Evolutionary conservation across 1,140 invertebrate genomes (phyloP).

Genomic region (Lasaia peninsularis): DNA sequence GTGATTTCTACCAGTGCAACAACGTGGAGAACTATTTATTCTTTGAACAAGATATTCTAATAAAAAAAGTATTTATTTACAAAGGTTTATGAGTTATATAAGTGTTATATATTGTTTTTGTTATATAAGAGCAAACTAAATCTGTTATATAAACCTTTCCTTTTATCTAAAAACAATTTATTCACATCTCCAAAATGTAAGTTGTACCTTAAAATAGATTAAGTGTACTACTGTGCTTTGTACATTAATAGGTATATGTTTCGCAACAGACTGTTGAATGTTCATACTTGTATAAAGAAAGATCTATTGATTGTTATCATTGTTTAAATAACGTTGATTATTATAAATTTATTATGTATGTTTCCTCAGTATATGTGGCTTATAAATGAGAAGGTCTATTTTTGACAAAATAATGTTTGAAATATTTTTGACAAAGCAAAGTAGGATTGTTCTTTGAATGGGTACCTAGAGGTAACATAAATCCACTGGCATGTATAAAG

Average conservation of each 20-base stretch:
- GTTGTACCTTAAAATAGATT: constrained; percentile 47
- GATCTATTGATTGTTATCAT: constrained; percentile 75
- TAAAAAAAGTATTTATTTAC: constrained; percentile 9
- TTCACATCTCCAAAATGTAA: constrained; percentile 32
- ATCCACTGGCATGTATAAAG: constrained; percentile 50
- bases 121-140: constrained; percentile 10
- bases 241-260: constrained; percentile 68
- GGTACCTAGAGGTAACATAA: constrained; percentile 57
- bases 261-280: constrained; percentile 67
- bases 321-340: constrained; percentile 74
- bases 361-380: constrained; percentile 68
- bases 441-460: constrained; percentile 66
- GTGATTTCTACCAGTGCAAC: background rate
- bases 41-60: constrained; percentile 2
- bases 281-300: constrained; percentile 69
- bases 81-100: constrained; percentile 12
- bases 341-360: constrained; percentile 72
- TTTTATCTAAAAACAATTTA: constrained; percentile 7
- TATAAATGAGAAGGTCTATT: constrained; percentile 66
- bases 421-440: constrained; percentile 69
- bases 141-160: constrained; percentile 3
- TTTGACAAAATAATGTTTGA: constrained; percentile 68
- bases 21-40: constrained; percentile 3
- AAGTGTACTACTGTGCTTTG: constrained; percentile 60
- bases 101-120: constrained; percentile 12